A percentile compares a stretch with the other conserved stretches of the same genome.
These are phyloP conservation scores for Lethocerus indicus DNA, from an alignment of 1,140 invertebrate species.

Conservation along the genomic window DNA sequence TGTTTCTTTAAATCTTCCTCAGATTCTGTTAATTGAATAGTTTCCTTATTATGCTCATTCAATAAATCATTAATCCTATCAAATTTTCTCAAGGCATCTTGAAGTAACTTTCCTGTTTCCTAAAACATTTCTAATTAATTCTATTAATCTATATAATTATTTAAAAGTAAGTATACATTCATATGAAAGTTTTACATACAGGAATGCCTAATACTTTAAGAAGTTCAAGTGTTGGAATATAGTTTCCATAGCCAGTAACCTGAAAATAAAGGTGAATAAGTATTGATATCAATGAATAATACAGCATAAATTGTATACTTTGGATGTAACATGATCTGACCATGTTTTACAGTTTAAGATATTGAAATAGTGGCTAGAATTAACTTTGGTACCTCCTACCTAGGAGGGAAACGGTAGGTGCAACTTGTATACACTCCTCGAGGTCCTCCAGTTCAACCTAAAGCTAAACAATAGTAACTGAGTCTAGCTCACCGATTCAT, in stretches of 20 bases:
- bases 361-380: not conserved
- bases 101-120: too few relatives aligned
- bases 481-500: conserved; percentile 6
- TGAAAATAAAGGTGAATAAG: not conserved
- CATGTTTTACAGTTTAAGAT: not conserved
- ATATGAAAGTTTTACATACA: too few relatives aligned
- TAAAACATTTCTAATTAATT: too few relatives aligned
- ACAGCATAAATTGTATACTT: not conserved
- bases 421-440: not conserved
- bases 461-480: not conserved
- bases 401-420: not conserved
- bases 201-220: conserved; percentile 2
- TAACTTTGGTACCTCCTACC: not conserved
- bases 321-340: not conserved
- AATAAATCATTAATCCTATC: too few relatives aligned
- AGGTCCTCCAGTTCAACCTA: not conserved
- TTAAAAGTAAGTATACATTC: too few relatives aligned
- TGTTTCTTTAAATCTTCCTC: too few relatives aligned
- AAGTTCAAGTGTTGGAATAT: conserved; percentile 5
- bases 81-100: too few relatives aligned
- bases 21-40: too few relatives aligned
- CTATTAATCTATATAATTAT: too few relatives aligned
- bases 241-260: conserved; percentile 5
- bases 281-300: not conserved
- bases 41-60: too few relatives aligned